Evolutionary conservation across 2,797 vertebrate genomes (phyloP).

Genomic region (Echiichthys vipera): DNA sequence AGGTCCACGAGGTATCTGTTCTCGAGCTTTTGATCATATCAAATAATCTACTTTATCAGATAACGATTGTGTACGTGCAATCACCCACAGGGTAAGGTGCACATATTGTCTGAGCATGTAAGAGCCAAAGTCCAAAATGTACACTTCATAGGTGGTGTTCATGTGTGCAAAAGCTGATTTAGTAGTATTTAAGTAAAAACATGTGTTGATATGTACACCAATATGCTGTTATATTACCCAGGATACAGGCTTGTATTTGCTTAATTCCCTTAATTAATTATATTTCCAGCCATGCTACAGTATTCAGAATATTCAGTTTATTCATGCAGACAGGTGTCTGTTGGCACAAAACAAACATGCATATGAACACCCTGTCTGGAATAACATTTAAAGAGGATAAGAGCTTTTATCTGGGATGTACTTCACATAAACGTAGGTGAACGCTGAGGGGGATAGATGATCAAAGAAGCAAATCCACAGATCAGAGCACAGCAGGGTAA

Average conservation of each 20-base stretch:
- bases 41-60: background rate
- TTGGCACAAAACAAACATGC: slow-evolving; percentile 4
- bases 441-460: slow-evolving; percentile 34
- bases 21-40: background rate
- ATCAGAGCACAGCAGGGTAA: slow-evolving; percentile 55
- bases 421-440: slow-evolving; percentile 12
- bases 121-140: slow-evolving; percentile 4
- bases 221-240: background rate
- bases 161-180: background rate
- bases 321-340: slow-evolving; percentile 19
- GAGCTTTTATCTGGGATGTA: slow-evolving; percentile 31
- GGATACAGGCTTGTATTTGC: background rate
- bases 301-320: slow-evolving; percentile 8
- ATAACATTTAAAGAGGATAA: slow-evolving; percentile 22
- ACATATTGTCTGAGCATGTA: slow-evolving; percentile 1
- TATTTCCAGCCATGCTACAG: background rate
- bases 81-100: too few species aligned
- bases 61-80: too few species aligned
- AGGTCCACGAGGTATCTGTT: too few species aligned
- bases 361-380: background rate
- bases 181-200: too few species aligned
- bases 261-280: slow-evolving; percentile 4
- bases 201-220: background rate
- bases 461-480: slow-evolving; percentile 51
- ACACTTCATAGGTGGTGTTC: background rate